Conservation (phyloP, 1,140 invertebrate genomes). For the Gyrodactylus bullatarudis region DNA sequence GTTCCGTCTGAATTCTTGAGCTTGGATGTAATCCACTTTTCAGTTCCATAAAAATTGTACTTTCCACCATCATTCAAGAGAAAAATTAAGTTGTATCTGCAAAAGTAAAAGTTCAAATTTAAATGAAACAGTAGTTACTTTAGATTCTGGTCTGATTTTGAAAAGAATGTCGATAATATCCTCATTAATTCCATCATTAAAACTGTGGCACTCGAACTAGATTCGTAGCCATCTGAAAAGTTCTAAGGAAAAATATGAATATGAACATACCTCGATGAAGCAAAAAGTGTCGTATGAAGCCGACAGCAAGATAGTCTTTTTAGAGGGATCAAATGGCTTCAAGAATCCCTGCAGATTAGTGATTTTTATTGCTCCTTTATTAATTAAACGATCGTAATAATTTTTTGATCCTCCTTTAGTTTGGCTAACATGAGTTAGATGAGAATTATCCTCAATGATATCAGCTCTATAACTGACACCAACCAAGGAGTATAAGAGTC, state of each 20-base stretch:
- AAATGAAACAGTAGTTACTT: slow-evolving; percentile 17
- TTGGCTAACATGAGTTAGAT: not conserved
- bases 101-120: not conserved
- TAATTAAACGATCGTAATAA: not conserved
- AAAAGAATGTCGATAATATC: slow-evolving; percentile 61
- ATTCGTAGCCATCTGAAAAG: slow-evolving; percentile 47
- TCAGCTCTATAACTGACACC: not conserved
- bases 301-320: slow-evolving; percentile 7
- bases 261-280: slow-evolving; percentile 8
- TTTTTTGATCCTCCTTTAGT: not conserved
- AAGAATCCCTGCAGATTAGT: not conserved
- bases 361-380: not conserved
- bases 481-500: not conserved
- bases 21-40: slow-evolving; percentile 78
- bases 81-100: slow-evolving; percentile 45
- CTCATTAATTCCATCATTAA: slow-evolving; percentile 51
- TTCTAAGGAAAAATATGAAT: slow-evolving; percentile 27
- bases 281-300: not conserved
- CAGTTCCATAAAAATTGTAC: slow-evolving; percentile 69
- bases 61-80: slow-evolving; percentile 59
- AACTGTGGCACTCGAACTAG: slow-evolving; percentile 62
- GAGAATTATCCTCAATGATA: not conserved
- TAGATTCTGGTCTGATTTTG: slow-evolving; percentile 37
- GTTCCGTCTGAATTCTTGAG: slow-evolving; percentile 28
- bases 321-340: not conserved